Evolutionary conservation across 1,140 invertebrate species (phyloP).

Genomic region (Hesperophylax magnus): DNA sequence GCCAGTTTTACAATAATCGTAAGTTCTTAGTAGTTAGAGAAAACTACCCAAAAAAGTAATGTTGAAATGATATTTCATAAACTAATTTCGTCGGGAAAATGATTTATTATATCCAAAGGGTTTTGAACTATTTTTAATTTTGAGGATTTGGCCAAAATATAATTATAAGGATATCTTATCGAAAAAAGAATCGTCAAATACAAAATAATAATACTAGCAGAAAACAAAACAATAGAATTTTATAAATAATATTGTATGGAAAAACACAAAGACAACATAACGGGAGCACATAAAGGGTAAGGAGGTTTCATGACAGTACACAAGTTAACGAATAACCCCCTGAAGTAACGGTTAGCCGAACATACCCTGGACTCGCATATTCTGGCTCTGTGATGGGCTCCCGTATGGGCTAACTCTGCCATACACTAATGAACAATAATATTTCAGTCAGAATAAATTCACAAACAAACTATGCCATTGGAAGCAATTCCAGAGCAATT

Average conservation of each 20-base stretch:
- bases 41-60: too few relatives aligned
- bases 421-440: slow-evolving; percentile 46
- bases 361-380: slow-evolving; percentile 52
- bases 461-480: neutral
- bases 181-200: too few relatives aligned
- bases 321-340: slow-evolving; percentile 16
- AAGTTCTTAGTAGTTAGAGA: too few relatives aligned
- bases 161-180: too few relatives aligned
- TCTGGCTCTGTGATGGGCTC: slow-evolving; percentile 51
- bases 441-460: slow-evolving; percentile 23
- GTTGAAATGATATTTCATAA: too few relatives aligned
- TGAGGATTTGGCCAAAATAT: too few relatives aligned
- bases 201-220: too few relatives aligned
- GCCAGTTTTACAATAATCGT: too few relatives aligned
- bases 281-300: neutral
- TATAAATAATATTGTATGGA: neutral
- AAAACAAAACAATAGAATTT: too few relatives aligned
- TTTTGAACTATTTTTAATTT: too few relatives aligned
- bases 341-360: slow-evolving; percentile 30
- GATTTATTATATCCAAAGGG: too few relatives aligned
- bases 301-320: neutral
- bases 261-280: slow-evolving; percentile 5
- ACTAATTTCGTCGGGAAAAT: too few relatives aligned
- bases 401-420: slow-evolving; percentile 55
- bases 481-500: neutral